Base-by-base conservation (phyloP, 2,888 invertebrate species). In the Brachyptera putata region DNA sequence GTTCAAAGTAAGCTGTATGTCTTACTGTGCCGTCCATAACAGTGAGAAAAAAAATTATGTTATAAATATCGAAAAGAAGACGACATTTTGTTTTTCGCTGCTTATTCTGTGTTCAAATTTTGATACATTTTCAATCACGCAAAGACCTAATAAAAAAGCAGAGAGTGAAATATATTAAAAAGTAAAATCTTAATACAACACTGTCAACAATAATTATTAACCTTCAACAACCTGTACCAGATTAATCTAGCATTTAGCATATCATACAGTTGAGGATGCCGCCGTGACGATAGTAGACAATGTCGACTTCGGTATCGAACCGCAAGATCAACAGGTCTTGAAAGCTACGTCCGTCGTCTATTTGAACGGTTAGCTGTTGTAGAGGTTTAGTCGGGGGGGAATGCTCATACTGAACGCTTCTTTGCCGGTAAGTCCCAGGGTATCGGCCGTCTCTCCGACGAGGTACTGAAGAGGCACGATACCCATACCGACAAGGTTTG, bases 201-300 rank as follows among this genome's bases (percentile, higher is more conserved):
- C n/a, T n/a, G n/a, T n/a, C n/a, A n/a, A n/a, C n/a, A n/a, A n/a
- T n/a, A n/a, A n/a, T n/a, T n/a, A n/a, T n/a, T n/a, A n/a, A n/a
- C n/a, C n/a, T n/a, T n/a, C n/a, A n/a, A n/a, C n/a, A n/a, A n/a
- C n/a, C n/a, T n/a, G n/a, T n/a, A n/a, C 30, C 7, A 11, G 11
- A 1, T 46, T 24, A 69, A 68, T 70, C 73, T 64, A 83, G 72
- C 85, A 93, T 91, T 72, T 88, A 91, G 62, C 98, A 83, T 61
- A 99, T 88, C 97, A 99, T 97, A 74, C 96, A 99, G 76, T 98
- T 95, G 37, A 99, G 84, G 68, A 99, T 97, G 1, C 98, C 98
- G 3, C 97, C 97, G 70, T 99, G 84, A 67, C 80, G 82, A 78
- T 87, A 96, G 77, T 98, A 99, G 0, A 91, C 85, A 37, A 99